These are phyloP conservation scores for Myxocyprinus asiaticus DNA, from an alignment of 2,113 vertebrate genomes.

Conservation along the genomic window DNA sequence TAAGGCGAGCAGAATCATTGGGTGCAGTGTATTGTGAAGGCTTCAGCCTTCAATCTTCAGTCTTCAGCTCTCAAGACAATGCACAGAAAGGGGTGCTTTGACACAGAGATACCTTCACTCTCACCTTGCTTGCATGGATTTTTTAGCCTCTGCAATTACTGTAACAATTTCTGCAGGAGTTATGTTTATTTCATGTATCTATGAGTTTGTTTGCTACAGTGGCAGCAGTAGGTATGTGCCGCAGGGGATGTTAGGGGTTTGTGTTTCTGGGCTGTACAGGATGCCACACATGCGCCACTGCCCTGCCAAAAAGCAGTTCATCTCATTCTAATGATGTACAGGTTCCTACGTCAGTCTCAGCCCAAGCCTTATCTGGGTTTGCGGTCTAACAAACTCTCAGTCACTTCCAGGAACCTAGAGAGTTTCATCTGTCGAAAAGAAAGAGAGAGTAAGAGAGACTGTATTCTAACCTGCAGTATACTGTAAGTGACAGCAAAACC, in stretches of 20 bases:
- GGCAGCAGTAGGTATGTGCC: slow-evolving; percentile 58
- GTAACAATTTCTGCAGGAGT: too few relatives aligned
- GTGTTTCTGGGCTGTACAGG: slow-evolving; percentile 65
- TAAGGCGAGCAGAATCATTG: too few relatives aligned
- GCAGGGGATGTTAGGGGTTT: slow-evolving; percentile 60
- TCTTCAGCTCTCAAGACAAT: neutral
- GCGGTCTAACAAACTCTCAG: slow-evolving; percentile 76
- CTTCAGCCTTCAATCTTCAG: too few relatives aligned
- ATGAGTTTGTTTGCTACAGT: slow-evolving; percentile 57
- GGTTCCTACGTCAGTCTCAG: slow-evolving; percentile 66
- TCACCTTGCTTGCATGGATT: neutral
- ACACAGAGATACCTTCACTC: neutral
- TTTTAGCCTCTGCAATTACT: neutral
- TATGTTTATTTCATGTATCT: slow-evolving; percentile 28
- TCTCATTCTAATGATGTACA: slow-evolving; percentile 26
- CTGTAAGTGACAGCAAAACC: neutral
- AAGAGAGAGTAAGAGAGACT: slow-evolving; percentile 51
- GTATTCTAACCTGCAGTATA: slow-evolving; percentile 13
- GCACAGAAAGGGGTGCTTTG: neutral
- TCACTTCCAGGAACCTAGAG: slow-evolving; percentile 79
- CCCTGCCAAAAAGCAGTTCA: slow-evolving; percentile 41
- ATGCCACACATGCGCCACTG: slow-evolving; percentile 59
- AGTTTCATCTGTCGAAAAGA: slow-evolving; percentile 73
- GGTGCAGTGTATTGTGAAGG: neutral
- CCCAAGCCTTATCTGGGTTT: slow-evolving; percentile 71